These are phyloP conservation scores for Drosophila peninsularis DNA, from an alignment of 2,888 invertebrate species.

Conservation along the genomic window DNA sequence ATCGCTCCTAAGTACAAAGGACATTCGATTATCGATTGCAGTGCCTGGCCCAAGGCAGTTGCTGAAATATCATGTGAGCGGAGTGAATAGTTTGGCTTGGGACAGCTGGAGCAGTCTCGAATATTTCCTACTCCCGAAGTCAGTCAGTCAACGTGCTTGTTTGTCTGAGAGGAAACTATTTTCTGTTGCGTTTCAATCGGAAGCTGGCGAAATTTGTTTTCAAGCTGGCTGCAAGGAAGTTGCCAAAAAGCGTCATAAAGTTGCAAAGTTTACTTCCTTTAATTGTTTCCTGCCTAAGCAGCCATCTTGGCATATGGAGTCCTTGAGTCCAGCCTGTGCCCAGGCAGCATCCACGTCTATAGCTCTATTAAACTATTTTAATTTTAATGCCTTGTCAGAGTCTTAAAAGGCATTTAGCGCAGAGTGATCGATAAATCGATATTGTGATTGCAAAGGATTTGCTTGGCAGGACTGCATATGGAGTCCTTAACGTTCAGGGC, in stretches of 20 bases:
- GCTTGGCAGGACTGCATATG: too few species aligned
- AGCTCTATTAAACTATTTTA: not conserved
- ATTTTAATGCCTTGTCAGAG: not conserved
- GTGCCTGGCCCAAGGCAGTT: not conserved
- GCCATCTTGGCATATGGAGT: not conserved
- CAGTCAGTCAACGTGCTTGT: not conserved
- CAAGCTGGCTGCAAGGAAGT: not conserved
- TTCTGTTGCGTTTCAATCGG: not conserved
- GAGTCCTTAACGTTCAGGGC: too few species aligned
- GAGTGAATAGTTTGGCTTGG: too few species aligned
- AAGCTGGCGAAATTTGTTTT: not conserved
- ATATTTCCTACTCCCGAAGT: too few species aligned
- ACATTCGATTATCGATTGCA: constrained; percentile 3
- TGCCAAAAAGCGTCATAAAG: too few species aligned
- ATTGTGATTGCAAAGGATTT: constrained; percentile 5
- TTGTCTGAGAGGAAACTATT: not conserved
- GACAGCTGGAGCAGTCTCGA: too few species aligned
- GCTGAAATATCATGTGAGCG: too few species aligned
- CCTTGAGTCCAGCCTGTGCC: too few species aligned
- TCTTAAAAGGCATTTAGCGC: not conserved
- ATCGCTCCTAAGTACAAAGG: not conserved
- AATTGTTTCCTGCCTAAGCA: not conserved
- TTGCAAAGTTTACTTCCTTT: too few species aligned
- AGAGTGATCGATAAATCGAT: constrained; percentile 13
- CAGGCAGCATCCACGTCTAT: not conserved